Conservation (phyloP, 2,888 invertebrate genomes). For the Callyntrura guangdongensis region DNA sequence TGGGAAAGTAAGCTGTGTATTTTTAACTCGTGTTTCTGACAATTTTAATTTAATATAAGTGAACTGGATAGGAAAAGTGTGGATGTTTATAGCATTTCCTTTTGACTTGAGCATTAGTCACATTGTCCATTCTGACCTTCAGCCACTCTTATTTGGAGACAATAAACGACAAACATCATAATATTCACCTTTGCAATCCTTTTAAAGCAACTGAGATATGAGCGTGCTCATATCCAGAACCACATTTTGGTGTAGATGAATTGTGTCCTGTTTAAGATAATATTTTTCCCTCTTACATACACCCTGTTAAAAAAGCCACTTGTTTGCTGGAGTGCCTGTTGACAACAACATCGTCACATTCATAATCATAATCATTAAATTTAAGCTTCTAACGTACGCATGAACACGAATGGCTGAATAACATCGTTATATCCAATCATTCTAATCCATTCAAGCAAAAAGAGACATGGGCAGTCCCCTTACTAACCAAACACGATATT, state of each 20-base stretch:
- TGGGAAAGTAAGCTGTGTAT: too few relatives aligned
- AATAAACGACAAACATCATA: constrained; percentile 26
- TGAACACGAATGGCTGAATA: not conserved
- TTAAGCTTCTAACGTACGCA: constrained; percentile 32
- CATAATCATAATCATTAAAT: constrained; percentile 46
- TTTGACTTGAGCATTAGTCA: not conserved
- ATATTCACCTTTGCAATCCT: constrained; percentile 14
- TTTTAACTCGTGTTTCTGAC: not conserved
- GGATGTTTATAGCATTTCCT: constrained; percentile 2
- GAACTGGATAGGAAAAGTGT: not conserved
- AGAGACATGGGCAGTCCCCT: not conserved
- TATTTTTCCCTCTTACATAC: not conserved
- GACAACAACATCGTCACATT: not conserved
- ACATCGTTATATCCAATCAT: constrained; percentile 45
- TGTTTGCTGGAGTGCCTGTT: constrained; percentile 1
- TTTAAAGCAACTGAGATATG: not conserved
- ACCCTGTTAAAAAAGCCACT: not conserved
- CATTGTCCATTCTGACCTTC: constrained; percentile 23
- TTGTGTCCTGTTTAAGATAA: constrained; percentile 24
- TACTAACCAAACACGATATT: not conserved
- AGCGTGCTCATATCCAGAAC: not conserved
- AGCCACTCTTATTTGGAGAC: constrained; percentile 20
- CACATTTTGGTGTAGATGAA: not conserved
- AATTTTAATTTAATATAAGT: not conserved
- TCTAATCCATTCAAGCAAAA: not conserved